phyloP scores from a whole-genome alignment of 2,797 vertebrate species.

The Tauraco hartlaubi region DNA sequence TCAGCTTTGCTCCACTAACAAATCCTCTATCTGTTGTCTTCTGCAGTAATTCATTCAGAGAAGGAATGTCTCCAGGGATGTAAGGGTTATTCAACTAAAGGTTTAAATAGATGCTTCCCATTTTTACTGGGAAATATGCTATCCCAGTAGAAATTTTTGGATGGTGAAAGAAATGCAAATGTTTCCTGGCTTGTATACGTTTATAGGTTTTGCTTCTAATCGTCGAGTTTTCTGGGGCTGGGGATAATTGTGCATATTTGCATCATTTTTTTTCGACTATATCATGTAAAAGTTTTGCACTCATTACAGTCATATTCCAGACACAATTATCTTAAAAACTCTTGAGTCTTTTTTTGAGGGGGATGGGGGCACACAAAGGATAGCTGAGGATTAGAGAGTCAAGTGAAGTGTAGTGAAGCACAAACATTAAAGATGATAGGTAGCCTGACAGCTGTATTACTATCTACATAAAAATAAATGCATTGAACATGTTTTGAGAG shows the following conservation, averaged over 20 bases:
- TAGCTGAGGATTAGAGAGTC: not conserved
- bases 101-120: not conserved
- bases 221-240: not conserved
- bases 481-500: not conserved
- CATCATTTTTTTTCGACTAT: not conserved
- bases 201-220: not conserved
- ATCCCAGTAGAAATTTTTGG: not conserved
- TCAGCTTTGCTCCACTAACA: not conserved
- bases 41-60: not conserved
- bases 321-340: not conserved
- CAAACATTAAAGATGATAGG: not conserved
- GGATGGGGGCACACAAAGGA: not conserved
- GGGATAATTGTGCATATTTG: not conserved
- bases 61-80: not conserved
- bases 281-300: not conserved
- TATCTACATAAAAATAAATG: not conserved
- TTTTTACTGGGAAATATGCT: not conserved
- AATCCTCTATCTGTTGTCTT: not conserved
- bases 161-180: not conserved
- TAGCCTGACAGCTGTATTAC: not conserved
- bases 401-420: not conserved
- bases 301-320: not conserved
- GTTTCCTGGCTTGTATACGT: not conserved
- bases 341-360: fast-evolving
- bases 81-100: not conserved